Evolutionary conservation across 2,888 invertebrate genomes (phyloP), one percentile per base, ranked within the genome.

Genomic region (Apotomis capreana): DNA sequence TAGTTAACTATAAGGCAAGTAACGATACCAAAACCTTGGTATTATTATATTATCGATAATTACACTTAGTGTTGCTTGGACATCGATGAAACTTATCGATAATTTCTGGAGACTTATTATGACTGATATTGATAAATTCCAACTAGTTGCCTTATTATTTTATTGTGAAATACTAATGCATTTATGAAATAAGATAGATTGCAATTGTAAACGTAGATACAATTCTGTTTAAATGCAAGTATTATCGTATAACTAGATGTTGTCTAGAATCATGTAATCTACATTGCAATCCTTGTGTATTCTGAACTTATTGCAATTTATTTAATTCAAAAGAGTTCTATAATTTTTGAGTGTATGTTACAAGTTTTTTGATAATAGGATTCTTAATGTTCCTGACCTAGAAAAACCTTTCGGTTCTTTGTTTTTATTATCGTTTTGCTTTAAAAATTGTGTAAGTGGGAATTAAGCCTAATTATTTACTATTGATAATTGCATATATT

Each of bases 21-120:
- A 78, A 76, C 71, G 73, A 76, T 81, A 78, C 79, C 80, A 80
- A 81, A 78, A 75, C 54, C 60, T 73, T 71, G 73, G 74, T 74
- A 75, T 74, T 73, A 70, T 51, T 69, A 67, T 70, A 61, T 62
- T 67, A 15, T 67, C 70, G 46, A 60, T 71, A 64, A 61, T 63
- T 68, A 72, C 58, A 72, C 72, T 58, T 68, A 59, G 63, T 71
- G 71, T 68, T 63, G 68, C 61, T 67, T 71, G 52, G 51, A 68
- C 62, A 51, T 68, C 58, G 62, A 71, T 68, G 58, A 37, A 37
- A 26, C 12, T 59, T 62, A 68, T 62, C 37, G 58, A 72, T 61
- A 44, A 51, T 63, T 63, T 65, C 37, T 70, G 26, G 58, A 62
- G 62, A 68, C 68, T 68, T 76, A 75, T 69, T 62, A 73, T 71